Evolutionary conservation across 2,113 vertebrate species (phyloP).

Genomic region (Pholis gunnellus): DNA sequence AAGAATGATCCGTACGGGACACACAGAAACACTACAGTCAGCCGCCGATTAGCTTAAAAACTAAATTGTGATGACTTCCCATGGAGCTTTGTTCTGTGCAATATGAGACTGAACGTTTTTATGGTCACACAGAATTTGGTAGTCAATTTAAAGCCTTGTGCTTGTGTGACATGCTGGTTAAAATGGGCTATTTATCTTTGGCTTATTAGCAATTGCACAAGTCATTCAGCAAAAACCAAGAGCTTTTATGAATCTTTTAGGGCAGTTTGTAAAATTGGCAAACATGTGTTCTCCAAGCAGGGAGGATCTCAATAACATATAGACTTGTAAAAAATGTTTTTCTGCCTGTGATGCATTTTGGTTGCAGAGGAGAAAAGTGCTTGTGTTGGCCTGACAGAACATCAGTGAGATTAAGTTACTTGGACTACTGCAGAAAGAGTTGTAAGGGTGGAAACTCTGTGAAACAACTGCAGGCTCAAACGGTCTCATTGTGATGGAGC

Average conservation of each 20-base stretch:
- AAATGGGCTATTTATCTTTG: neutral
- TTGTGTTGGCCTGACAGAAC: neutral
- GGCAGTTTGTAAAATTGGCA: neutral
- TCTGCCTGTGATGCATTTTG: neutral
- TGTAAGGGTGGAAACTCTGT: neutral
- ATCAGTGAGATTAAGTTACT: slow-evolving; percentile 15
- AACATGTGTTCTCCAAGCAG: neutral
- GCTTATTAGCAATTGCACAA: neutral
- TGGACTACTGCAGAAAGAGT: neutral
- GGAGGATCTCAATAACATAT: slow-evolving; percentile 2
- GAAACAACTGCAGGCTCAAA: neutral
- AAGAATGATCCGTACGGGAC: neutral
- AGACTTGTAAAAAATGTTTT: neutral
- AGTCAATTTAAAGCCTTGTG: neutral
- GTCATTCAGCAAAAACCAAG: neutral
- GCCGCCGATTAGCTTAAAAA: neutral
- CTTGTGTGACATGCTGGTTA: neutral
- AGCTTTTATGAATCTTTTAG: slow-evolving; percentile 8
- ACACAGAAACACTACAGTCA: neutral
- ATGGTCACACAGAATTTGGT: neutral
- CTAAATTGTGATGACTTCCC: neutral
- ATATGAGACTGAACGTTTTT: neutral
- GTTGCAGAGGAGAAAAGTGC: neutral
- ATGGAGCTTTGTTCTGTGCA: neutral
- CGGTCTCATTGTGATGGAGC: neutral